Evolutionary conservation across 2,113 vertebrate genomes (phyloP).

Genomic region (Chitala chitala): DNA sequence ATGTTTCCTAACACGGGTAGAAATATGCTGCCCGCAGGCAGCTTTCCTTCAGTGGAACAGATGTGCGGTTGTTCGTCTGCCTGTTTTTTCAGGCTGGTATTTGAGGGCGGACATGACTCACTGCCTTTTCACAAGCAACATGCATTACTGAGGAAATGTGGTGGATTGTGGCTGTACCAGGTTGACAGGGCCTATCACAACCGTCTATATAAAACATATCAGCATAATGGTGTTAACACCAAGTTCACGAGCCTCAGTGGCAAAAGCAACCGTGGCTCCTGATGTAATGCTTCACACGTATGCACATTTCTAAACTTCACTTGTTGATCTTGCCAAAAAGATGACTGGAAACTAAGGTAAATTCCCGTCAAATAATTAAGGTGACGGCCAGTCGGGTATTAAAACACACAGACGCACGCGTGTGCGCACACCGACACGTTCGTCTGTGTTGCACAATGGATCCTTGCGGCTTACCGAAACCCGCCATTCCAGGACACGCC

Average conservation of each 20-base stretch:
- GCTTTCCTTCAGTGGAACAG: conserved; percentile 25
- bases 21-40: conserved; percentile 52
- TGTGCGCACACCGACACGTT: too few species aligned
- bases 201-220: too few species aligned
- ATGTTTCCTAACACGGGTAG: conserved; percentile 41
- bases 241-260: too few species aligned
- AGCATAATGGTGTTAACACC: too few species aligned
- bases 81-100: conserved; percentile 23
- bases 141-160: neutral
- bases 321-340: too few species aligned
- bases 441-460: neutral
- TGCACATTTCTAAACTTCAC: too few species aligned
- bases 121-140: conserved; percentile 18
- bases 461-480: neutral
- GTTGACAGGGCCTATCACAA: neutral
- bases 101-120: conserved; percentile 35
- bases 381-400: neutral
- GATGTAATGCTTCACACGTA: too few species aligned
- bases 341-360: too few species aligned
- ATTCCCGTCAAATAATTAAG: too few species aligned
- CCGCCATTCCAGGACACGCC: neutral
- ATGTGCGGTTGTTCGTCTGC: neutral
- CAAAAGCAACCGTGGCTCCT: too few species aligned
- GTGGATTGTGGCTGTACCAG: neutral
- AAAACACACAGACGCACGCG: neutral